These are phyloP conservation scores for Ctenopoma multispine DNA, from an alignment of 2,797 vertebrate species.

Conservation along the genomic window DNA sequence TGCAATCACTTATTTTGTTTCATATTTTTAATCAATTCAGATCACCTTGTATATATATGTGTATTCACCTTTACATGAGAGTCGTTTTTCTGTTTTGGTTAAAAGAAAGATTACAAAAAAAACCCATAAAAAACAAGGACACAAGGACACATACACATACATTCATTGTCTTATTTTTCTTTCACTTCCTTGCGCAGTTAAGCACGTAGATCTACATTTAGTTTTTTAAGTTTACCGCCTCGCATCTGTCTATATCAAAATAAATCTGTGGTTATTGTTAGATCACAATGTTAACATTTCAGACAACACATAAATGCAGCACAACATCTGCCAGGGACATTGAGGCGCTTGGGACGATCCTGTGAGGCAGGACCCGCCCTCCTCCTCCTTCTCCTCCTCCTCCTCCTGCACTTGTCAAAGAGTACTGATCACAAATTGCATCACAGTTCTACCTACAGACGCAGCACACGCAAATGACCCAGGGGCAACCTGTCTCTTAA, in stretches of 20 bases:
- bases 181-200: no score
- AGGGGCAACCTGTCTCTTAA: neutral
- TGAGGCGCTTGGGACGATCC: conserved; percentile 55
- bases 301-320: conserved; percentile 49
- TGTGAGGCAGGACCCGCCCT: conserved; percentile 65
- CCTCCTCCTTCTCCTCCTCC: conserved; percentile 73
- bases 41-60: no score
- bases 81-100: no score
- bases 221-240: neutral
- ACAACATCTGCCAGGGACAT: conserved; percentile 62
- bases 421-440: conserved; percentile 60
- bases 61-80: no score
- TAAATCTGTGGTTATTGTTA: neutral
- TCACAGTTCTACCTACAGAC: conserved; percentile 60
- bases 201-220: no score
- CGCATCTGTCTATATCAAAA: neutral
- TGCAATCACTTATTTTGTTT: no score
- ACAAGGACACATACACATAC: no score
- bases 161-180: no score
- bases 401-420: conserved; percentile 80
- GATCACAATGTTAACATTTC: neutral
- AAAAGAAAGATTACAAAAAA: no score
- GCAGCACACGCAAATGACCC: conserved; percentile 30
- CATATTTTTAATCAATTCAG: neutral
- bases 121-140: no score